phyloP scores from a whole-genome alignment of 2,888 invertebrate species.

The Amiota minor region DNA sequence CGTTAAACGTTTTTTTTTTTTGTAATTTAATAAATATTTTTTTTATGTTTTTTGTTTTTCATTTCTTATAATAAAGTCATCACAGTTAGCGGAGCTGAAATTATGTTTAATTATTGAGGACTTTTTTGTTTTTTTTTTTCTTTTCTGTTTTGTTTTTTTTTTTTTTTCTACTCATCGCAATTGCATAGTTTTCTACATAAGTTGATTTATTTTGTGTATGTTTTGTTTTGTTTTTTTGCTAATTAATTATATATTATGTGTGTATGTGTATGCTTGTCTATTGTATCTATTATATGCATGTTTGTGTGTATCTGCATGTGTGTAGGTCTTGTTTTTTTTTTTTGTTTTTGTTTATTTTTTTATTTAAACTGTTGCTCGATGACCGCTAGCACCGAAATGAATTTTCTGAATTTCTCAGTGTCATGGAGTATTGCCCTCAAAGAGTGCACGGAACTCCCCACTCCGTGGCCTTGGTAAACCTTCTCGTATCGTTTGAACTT shows the following conservation, averaged over 20 bases:
- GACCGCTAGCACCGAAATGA: conserved; percentile 38
- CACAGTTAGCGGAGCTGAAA: conserved; percentile 75
- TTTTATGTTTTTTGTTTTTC: conserved; percentile 54
- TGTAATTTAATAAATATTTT: conserved; percentile 46
- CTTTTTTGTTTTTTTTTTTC: conserved; percentile 54
- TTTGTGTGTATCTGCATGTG: conserved; percentile 37
- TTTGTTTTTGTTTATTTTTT: conserved; percentile 43
- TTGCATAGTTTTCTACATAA: conserved; percentile 69
- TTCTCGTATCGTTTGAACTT: conserved; percentile 73
- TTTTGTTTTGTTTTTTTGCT: conserved; percentile 48
- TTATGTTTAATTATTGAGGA: conserved; percentile 71
- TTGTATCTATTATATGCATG: conserved; percentile 41
- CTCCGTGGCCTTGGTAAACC: conserved; percentile 73
- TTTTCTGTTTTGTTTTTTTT: conserved; percentile 41
- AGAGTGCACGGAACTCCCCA: conserved; percentile 74
- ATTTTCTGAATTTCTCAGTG: conserved; percentile 62
- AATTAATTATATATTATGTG: conserved; percentile 54
- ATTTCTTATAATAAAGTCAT: conserved; percentile 74
- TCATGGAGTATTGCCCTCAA: conserved; percentile 74
- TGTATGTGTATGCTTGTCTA: conserved; percentile 39
- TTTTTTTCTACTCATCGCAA: conserved; percentile 64
- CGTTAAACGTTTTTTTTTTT: conserved; percentile 43
- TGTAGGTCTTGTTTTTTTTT: conserved; percentile 39
- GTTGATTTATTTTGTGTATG: conserved; percentile 66
- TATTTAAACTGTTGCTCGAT: conserved; percentile 49